Evolutionary conservation across 2,888 invertebrate genomes (phyloP), one percentile per base, ranked within the genome.

Genomic region (Merodon equestris): DNA sequence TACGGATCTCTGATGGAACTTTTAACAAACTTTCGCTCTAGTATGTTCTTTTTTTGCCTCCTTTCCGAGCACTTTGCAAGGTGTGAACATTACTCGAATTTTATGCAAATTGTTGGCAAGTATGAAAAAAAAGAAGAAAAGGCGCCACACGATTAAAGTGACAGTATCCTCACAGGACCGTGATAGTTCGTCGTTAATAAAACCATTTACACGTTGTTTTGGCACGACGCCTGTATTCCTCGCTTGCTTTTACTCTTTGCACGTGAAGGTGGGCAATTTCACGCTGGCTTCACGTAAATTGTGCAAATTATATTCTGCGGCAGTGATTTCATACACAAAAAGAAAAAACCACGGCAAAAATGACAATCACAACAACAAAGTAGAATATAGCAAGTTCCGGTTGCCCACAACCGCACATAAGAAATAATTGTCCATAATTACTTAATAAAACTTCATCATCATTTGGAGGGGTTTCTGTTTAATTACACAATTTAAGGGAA

Each of bases 81-180:
- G 75, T 75, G 74, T 44, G 56, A 75, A 75, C 63, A 71, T 70
- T 61, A 40, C 58, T 70, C 17, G 45, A 70, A 70, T 75, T 70
- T 56, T 53, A 57, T 71, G 63, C 48, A 71, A 75, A 63, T 58
- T 50, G 44, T 70, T 75, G 57, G 42, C 56, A 27, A 27, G 27
- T 7, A 7, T 27, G 17, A 36, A 45, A 56, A 68, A 34, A 27
- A 27, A 7, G 3, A 7, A 27, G 7, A 4, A 27, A 27, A 27
- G 27, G 27, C 27, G 27, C 61, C 53, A 51, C 27, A 38, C 56
- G 44, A 51, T 53, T 47, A 14, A 54, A 42, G 19, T 12, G 42
- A n/a, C n/a, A 51, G 9, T 3, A 47, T 53, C 51, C 27, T 27
- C 27, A 27, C 27, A 27, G 27, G 27, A 27, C 27, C 7, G 27